Conservation (phyloP, 2,797 vertebrate genomes). For the Synaphobranchus kaupii region DNA sequence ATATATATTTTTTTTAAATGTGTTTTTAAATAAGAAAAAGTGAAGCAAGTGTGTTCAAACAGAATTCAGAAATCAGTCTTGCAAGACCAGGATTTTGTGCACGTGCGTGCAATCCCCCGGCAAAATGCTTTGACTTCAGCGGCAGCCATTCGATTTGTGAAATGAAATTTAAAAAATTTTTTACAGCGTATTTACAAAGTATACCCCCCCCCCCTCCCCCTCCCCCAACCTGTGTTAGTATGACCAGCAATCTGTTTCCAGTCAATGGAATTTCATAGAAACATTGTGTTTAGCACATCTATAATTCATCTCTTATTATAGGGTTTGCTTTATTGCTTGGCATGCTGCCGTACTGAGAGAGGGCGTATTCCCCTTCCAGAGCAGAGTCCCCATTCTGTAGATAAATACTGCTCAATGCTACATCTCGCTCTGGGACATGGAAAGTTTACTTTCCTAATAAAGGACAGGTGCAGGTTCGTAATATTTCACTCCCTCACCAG, state of each 20-base stretch:
- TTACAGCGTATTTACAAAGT: conserved; percentile 14
- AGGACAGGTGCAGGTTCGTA: conserved; percentile 37
- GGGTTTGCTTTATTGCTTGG: conserved; percentile 35
- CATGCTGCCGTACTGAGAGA: conserved; percentile 18
- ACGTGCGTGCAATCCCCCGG: neutral
- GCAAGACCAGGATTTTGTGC: neutral
- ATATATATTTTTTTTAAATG: neutral
- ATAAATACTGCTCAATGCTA: conserved; percentile 32
- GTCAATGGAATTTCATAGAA: conserved; percentile 32
- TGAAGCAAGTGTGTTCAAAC: neutral
- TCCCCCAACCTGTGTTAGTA: conserved; percentile 5
- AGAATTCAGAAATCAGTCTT: neutral
- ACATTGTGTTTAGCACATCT: conserved; percentile 30
- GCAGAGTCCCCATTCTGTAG: conserved; percentile 31
- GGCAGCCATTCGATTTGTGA: neutral
- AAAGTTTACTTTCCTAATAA: conserved; percentile 43
- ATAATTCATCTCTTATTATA: conserved; percentile 42
- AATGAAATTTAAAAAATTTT: conserved; percentile 8
- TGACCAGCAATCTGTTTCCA: conserved; percentile 24
- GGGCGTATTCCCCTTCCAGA: neutral
- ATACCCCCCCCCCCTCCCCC: neutral
- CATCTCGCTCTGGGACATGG: conserved; percentile 20
- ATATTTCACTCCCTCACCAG: conserved; percentile 35
- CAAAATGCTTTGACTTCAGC: conserved; percentile 1
- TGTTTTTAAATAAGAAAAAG: neutral